Evolutionary conservation across 2,797 vertebrate species (phyloP).

Genomic region (Pterois miles): DNA sequence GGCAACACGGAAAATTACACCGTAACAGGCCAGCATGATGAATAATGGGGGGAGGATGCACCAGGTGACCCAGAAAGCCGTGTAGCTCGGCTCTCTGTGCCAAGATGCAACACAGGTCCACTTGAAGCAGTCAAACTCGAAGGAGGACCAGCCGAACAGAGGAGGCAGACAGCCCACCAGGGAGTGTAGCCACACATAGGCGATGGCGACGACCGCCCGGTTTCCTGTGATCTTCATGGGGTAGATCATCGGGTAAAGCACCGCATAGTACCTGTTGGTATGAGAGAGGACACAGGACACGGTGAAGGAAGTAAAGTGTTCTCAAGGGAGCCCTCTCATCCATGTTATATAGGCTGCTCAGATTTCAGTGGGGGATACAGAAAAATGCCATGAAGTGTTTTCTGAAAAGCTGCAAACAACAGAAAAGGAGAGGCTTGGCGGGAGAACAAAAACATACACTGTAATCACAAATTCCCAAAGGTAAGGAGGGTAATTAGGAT

Average conservation of each 20-base stretch:
- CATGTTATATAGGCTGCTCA: slow-evolving; percentile 8
- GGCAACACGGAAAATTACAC: slow-evolving; percentile 96
- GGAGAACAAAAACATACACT: slow-evolving; percentile 47
- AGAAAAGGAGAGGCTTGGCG: slow-evolving; percentile 17
- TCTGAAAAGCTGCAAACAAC: slow-evolving; percentile 35
- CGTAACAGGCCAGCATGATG: slow-evolving; percentile 94
- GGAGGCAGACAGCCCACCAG: slow-evolving; percentile 94
- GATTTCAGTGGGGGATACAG: slow-evolving; percentile 18
- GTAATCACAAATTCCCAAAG: slow-evolving; percentile 54
- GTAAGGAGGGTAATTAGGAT: slow-evolving; percentile 45
- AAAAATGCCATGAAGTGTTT: slow-evolving; percentile 21
- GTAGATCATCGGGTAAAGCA: slow-evolving; percentile 98
- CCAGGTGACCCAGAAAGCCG: slow-evolving; percentile 96
- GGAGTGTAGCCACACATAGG: slow-evolving; percentile 96
- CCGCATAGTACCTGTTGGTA: slow-evolving; percentile 93
- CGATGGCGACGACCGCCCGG: slow-evolving; percentile 90
- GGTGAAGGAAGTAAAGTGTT: slow-evolving; percentile 12
- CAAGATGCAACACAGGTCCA: slow-evolving; percentile 97
- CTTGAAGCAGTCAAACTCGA: slow-evolving; percentile 97
- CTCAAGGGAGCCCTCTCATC: not conserved
- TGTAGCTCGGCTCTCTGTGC: slow-evolving; percentile 91
- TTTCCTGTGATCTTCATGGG: slow-evolving; percentile 99
- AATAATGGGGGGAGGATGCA: slow-evolving; percentile 90
- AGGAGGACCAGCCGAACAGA: slow-evolving; percentile 95
- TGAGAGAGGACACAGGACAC: not conserved